A percentile compares a stretch with the other conserved stretches of the same genome.
phyloP scores from a whole-genome alignment of 2,888 invertebrate genomes.

The Napeogenes inachia region DNA sequence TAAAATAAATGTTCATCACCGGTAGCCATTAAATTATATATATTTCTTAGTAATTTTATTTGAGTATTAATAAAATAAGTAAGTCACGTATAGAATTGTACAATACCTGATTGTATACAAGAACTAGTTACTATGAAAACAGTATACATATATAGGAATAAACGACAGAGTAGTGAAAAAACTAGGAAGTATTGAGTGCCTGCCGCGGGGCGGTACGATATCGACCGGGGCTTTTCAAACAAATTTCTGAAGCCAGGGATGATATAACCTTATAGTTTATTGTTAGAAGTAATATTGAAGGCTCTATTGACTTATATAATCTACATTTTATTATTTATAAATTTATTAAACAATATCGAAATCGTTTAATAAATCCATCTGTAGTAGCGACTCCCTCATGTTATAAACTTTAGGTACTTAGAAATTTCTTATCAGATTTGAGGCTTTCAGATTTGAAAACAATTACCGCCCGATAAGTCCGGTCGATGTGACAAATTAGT shows the following conservation, averaged over 20 bases:
- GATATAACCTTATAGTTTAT: constrained; percentile 1
- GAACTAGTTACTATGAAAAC: too few species aligned
- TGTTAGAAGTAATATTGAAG: neutral
- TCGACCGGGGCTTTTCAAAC: constrained; percentile 51
- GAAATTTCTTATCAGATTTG: constrained; percentile 38
- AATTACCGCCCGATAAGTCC: constrained; percentile 42
- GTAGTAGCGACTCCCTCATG: too few species aligned
- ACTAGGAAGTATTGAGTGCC: constrained; percentile 37
- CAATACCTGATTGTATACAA: too few species aligned
- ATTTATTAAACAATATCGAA: too few species aligned
- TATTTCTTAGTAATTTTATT: constrained; percentile 11
- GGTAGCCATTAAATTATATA: constrained; percentile 42
- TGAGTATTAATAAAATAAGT: too few species aligned
- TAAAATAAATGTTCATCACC: constrained; percentile 42
- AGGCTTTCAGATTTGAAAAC: constrained; percentile 43
- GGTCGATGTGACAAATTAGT: constrained; percentile 51
- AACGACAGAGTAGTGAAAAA: constrained; percentile 2
- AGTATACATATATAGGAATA: neutral
- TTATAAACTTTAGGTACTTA: constrained; percentile 3
- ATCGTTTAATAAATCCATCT: too few species aligned
- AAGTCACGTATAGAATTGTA: too few species aligned
- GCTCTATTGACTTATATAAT: too few species aligned
- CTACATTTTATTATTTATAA: too few species aligned
- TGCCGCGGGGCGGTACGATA: constrained; percentile 48
- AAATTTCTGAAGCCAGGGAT: neutral